Base-by-base conservation (phyloP, 53 echinoderm and acorn worm genomes). In the Temnopleurus reevesii region DNA sequence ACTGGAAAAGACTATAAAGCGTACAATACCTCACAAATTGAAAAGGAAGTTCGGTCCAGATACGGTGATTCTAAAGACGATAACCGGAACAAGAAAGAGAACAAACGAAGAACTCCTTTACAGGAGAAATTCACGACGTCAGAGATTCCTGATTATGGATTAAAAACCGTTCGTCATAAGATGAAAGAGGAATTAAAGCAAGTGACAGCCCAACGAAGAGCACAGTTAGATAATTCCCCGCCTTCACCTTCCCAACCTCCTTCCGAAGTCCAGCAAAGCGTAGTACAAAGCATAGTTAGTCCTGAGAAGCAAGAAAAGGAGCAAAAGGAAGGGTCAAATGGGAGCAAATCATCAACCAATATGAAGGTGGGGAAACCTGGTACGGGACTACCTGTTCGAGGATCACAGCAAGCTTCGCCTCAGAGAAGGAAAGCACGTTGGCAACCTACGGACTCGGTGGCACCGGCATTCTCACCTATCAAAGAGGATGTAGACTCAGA, bases 1-100 rank as follows among this genome's bases (percentile, higher is more conserved):
- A 94, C 98, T 7, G 98, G 98, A 45, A 95, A 90, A 41, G 91
- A 93, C 8, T 97, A 97, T 63, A 91, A 86, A 57, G 98, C 98
- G 3, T 96, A 94, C 63, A 96, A 97, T 58, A 87, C 91, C 17
- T 90, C 92, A 8, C 96, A 94, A 30, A 95, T 90, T 13, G 93
- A 91, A 64, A 87, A 92, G 23, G 90, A 95, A 64, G 95, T 95
- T 23, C 93, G 95, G 4, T 81, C 89, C 29, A 87, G 93, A 47
- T 95, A 95, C 77, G 90, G 92, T 12, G 92, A 89, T 25, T 25
- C 77, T 8, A 79, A 94, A 53, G 91, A 93, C 4, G 71, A 66
- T 33, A 51, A 31, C 36, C 18, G 53, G 4, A 15, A 19, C 19
- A 87, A 87, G 54, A 71, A 86, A 43, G 86, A 87, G 2, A 66